These are phyloP conservation scores for Porites lobata DNA, from an alignment of 92 coral and sea anemone species.

Conservation along the genomic window DNA sequence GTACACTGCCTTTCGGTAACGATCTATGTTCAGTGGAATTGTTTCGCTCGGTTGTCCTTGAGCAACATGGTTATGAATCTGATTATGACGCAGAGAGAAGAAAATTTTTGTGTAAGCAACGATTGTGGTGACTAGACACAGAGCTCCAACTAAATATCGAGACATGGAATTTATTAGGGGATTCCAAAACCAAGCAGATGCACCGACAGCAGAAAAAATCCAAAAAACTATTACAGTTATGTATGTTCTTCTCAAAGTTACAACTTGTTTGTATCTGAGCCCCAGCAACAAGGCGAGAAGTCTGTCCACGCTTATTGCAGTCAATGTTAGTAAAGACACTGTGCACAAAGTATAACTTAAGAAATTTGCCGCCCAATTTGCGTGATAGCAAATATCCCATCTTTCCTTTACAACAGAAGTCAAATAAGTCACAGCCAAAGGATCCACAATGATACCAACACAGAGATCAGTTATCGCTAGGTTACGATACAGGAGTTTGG, in stretches of 20 bases:
- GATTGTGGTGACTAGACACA: not conserved
- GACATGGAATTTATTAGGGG: not conserved
- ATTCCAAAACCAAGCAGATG: not conserved
- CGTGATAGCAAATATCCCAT: too few relatives aligned
- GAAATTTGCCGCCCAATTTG: too few relatives aligned
- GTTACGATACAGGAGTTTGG: not conserved
- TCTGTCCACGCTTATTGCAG: conserved; percentile 29
- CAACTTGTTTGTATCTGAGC: conserved; percentile 8
- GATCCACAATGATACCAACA: too few relatives aligned
- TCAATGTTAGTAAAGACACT: conserved; percentile 2
- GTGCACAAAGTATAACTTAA: not conserved
- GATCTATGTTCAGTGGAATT: not conserved
- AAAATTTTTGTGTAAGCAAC: not conserved
- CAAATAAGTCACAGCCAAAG: too few relatives aligned
- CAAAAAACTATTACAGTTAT: not conserved
- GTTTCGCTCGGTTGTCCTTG: not conserved
- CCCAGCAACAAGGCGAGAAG: conserved; percentile 23
- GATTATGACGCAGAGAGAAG: not conserved
- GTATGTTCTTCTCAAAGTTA: too few relatives aligned
- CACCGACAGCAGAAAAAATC: not conserved
- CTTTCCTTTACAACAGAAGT: too few relatives aligned
- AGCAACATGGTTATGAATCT: not conserved
- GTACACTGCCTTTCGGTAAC: not conserved
- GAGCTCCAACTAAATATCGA: not conserved
- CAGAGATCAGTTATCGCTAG: too few relatives aligned